A percentile compares a stretch with the other conserved stretches of the same genome.
Conservation (phyloP, 1,140 invertebrate species). For the Saccostrea glomerata region DNA sequence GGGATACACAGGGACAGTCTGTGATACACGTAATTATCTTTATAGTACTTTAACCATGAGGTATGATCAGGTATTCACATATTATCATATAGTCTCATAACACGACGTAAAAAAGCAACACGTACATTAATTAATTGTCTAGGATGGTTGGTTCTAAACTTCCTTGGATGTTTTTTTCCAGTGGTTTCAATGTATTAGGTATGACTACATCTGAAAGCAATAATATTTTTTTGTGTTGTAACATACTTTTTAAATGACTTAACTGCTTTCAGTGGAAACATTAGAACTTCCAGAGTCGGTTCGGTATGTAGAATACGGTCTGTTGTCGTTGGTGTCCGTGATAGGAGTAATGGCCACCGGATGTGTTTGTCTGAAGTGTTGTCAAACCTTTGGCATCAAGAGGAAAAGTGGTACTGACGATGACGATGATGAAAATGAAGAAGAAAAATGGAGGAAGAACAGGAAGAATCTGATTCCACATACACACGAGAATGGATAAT, state of each 20-base stretch:
- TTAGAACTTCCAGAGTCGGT: background rate
- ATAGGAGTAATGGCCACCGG: background rate
- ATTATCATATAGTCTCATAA: background rate
- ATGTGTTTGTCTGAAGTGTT: constrained; percentile 8
- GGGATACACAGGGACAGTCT: background rate
- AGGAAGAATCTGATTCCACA: background rate
- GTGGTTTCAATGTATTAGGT: background rate
- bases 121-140: background rate
- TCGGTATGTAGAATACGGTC: background rate
- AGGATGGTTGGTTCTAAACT: background rate
- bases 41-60: background rate
- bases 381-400: background rate
- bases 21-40: background rate
- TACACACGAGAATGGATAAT: background rate
- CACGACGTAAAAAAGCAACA: background rate
- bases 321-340: background rate
- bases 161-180: background rate
- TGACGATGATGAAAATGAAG: background rate
- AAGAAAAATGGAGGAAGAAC: background rate
- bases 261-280: background rate
- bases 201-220: background rate
- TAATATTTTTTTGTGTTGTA: background rate
- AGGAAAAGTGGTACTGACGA: background rate
- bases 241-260: background rate
- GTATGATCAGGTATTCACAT: background rate